A percentile compares a stretch with the other conserved stretches of the same genome.
These are phyloP conservation scores for Amorpha juglandis DNA, from an alignment of 2,888 invertebrate species.

Conservation along the genomic window DNA sequence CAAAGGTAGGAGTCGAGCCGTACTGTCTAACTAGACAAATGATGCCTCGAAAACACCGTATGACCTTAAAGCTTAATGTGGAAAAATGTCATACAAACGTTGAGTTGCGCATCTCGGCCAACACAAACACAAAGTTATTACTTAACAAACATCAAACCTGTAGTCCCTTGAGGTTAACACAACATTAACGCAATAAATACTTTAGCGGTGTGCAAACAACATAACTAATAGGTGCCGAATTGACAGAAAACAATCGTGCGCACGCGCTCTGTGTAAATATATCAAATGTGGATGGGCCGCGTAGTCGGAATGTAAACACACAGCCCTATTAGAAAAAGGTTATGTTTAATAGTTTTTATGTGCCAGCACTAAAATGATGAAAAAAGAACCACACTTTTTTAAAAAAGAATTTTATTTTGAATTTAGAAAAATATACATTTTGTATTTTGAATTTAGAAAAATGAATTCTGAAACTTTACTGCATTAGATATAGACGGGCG, in stretches of 20 bases:
- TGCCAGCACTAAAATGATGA: not conserved
- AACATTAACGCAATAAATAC: conserved; percentile 78
- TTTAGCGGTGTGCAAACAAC: conserved; percentile 68
- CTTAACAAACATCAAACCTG: conserved; percentile 77
- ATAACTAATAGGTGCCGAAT: conserved; percentile 76
- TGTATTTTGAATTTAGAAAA: no score
- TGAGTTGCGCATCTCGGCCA: conserved; percentile 36
- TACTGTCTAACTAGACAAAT: not conserved
- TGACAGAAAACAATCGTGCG: conserved; percentile 71
- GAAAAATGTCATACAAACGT: conserved; percentile 36
- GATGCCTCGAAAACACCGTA: conserved; percentile 35
- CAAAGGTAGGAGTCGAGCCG: no score
- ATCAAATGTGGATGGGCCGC: conserved; percentile 32
- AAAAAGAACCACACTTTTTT: not conserved
- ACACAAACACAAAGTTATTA: conserved; percentile 72
- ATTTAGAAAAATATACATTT: no score
- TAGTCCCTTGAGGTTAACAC: conserved; percentile 80
- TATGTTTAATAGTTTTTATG: no score
- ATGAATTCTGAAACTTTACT: no score
- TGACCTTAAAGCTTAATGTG: conserved; percentile 34
- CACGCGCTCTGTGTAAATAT: conserved; percentile 59
- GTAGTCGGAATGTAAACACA: conserved; percentile 23
- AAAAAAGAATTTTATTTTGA: no score
- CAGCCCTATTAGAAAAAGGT: conserved; percentile 15
- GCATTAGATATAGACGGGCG: no score